Evolutionary conservation across 1,140 invertebrate species (phyloP), one percentile per base, ranked within the genome.

Genomic region (Calliphora vicina): DNA sequence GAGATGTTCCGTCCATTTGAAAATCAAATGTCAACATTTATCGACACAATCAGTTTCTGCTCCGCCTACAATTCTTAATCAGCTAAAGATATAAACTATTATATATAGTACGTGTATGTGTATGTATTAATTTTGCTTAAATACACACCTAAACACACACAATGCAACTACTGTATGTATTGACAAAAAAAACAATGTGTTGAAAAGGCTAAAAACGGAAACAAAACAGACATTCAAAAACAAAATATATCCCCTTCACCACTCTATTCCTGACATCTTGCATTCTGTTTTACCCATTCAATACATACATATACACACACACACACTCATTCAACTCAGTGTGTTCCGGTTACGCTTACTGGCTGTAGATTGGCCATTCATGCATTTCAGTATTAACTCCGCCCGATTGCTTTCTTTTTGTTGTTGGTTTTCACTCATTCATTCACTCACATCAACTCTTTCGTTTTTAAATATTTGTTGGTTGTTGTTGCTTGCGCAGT

Each of bases 331-430:
- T 35, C 73, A 76, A 78, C 72, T 43, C 20, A 78, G n/a, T 67
- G 20, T 23, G 88, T 86, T 88, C 87, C 88, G 88, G 88, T 88
- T 88, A 90, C 87, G 88, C 88, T 90, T 90, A 88, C 88, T 89
- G 89, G 88, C 87, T 90, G 88, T 87, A 90, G 88, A 90, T 90
- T 90, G 88, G 88, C 88, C 88, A 89, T 90, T 90, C 88, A 90
- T 89, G 88, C 88, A 90, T 90, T 89, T 86, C 88, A 86, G 86
- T 88, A 89, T 89, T 90, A 89, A 90, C 88, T 89, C 88, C 88
- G 88, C 88, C 88, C 88, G 88, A 88, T 87, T 89, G 88, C 88
- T 87, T 88, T 84, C 86, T 78, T 67, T 20, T 67, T 43, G 74
- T 20, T 78, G 74, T 78, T 78, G 74, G 45, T 25, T 25, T 67